These are phyloP conservation scores for Gnathonemus longibarbis DNA, from an alignment of 2,113 vertebrate species.

Conservation along the genomic window DNA sequence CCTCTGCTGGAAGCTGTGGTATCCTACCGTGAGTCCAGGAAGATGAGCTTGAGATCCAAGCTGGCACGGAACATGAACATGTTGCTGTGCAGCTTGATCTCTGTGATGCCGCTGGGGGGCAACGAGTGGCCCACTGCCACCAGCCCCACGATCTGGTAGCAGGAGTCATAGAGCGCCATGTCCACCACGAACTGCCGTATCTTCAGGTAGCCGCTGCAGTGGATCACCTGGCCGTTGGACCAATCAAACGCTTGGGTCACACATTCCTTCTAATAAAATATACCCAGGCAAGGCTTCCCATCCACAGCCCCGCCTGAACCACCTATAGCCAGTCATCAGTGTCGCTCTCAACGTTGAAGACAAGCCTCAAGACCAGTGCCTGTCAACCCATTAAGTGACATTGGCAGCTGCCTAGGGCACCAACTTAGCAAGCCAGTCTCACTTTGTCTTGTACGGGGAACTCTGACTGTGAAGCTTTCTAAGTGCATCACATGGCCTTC, in stretches of 20 bases:
- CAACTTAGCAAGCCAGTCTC: not conserved
- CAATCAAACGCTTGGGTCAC: not conserved
- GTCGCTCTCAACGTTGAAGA: not conserved
- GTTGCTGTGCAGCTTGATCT: slow-evolving; percentile 90
- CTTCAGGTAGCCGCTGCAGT: slow-evolving; percentile 92
- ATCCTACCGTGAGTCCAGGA: slow-evolving; percentile 81
- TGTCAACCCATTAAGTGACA: not conserved
- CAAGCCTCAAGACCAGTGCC: not conserved
- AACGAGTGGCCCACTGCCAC: slow-evolving; percentile 87
- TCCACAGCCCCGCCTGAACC: not conserved
- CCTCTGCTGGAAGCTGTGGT: not conserved
- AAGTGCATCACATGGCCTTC: not conserved
- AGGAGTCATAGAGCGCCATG: slow-evolving; percentile 77
- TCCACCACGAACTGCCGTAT: slow-evolving; percentile 83
- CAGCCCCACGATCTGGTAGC: slow-evolving; percentile 83
- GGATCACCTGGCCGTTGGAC: slow-evolving; percentile 71
- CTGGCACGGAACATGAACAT: slow-evolving; percentile 97
- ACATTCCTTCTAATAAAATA: not conserved
- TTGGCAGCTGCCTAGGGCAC: not conserved
- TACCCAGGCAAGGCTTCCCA: not conserved
- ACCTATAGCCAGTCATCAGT: not conserved
- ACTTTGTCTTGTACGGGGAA: not conserved
- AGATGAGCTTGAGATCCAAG: slow-evolving; percentile 86
- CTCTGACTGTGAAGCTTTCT: not conserved
- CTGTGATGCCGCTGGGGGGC: slow-evolving; percentile 85